Base-by-base conservation (phyloP, 1,140 invertebrate species). In the Drosophila athabasca region DNA sequence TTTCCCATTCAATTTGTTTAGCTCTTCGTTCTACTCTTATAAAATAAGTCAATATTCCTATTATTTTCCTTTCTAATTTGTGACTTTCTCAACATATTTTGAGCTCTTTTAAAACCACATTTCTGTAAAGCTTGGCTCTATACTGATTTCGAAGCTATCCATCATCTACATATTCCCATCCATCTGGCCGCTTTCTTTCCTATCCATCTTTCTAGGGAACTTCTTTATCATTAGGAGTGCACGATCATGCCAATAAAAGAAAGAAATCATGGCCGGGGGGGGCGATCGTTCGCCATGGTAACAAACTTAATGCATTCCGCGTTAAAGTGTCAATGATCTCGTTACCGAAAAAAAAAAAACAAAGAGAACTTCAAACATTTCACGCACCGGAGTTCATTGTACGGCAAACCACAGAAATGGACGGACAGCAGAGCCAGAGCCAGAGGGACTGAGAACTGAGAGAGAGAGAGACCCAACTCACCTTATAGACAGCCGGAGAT, bases 241-340 rank as follows among this genome's bases (percentile, higher is more conserved):
- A 87, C 82, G 82, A 87, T 87, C 82, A 87, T 89, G 79, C 79
- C 84, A 83, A 88, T 79, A 87, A 87, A 87, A 83, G 83, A 87
- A 88, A 87, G 83, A 69, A 76, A 76, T 57, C 58, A 55, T 52
- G 35, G 53, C 22, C 48, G 53, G 17, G 17, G 17, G 17, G 17
- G 17, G 75, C 45, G 46, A 70, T 59, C 62, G 81, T 57, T 81
- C 71, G 81, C 65, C 81, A 87, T 88, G 84, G 83, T 83, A 83
- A 88, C 84, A 82, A 85, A 87, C 82, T 87, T 88, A 88, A 83
- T 88, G 83, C 83, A 88, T 83, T 88, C 85, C 76, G 83, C 83
- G 83, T 89, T 70, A 70, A 89, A 88, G 84, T 88, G 83, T 88
- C 83, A 88, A 88, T 88, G 83, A 88, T 88, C 83, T 88, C 79